Evolutionary conservation across 2,113 vertebrate species (phyloP).

Genomic region (Oreochromis spilurus): DNA sequence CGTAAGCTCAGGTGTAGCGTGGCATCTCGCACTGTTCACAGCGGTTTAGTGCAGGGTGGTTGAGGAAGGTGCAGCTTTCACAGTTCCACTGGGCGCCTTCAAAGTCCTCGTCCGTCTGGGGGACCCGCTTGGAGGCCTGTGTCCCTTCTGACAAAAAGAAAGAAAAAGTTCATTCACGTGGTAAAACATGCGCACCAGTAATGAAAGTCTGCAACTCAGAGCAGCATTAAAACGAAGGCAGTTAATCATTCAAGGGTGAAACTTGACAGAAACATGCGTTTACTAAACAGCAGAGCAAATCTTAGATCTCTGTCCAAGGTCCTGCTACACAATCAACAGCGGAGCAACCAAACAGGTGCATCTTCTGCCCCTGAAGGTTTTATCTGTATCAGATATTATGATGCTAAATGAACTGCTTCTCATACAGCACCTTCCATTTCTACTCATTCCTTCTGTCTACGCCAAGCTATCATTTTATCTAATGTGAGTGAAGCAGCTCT

Average conservation of each 20-base stretch:
- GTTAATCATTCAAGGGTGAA: not conserved
- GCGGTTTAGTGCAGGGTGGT: slow-evolving; percentile 96
- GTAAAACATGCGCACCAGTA: not conserved
- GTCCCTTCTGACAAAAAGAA: slow-evolving; percentile 42
- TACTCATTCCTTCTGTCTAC: fast-evolving
- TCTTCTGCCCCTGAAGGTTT: not conserved
- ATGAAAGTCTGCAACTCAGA: not conserved
- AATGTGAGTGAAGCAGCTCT: not conserved
- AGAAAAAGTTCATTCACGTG: not conserved
- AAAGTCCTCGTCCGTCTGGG: slow-evolving; percentile 92
- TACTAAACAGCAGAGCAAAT: not conserved
- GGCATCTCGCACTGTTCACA: slow-evolving; percentile 99
- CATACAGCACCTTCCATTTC: not conserved
- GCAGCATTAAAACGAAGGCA: not conserved
- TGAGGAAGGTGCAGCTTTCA: slow-evolving; percentile 98
- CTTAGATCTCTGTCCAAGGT: not conserved
- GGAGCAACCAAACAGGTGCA: not conserved
- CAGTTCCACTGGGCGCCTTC: slow-evolving; percentile 98
- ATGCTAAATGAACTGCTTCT: not conserved
- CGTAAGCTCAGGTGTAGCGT: slow-evolving; percentile 85
- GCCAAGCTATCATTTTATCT: not conserved
- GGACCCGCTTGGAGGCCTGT: slow-evolving; percentile 67
- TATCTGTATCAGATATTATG: not conserved
- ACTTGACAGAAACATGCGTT: not conserved
- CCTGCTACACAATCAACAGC: not conserved